phyloP scores from a whole-genome alignment of 2,113 vertebrate genomes.

The Notarius lentiginosus region DNA sequence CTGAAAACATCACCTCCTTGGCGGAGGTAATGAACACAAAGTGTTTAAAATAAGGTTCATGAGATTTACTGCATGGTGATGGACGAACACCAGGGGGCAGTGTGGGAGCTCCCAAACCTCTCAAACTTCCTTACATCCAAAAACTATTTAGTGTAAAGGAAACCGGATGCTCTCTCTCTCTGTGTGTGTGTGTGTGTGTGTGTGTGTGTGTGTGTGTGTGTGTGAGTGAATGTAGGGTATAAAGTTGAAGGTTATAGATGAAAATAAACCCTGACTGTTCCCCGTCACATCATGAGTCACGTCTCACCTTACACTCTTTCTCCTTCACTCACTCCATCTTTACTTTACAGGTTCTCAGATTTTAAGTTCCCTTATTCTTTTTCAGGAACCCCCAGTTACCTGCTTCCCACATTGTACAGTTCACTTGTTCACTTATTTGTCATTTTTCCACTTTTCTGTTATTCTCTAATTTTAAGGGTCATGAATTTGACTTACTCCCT shows the following conservation, averaged over 20 bases:
- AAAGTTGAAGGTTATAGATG: background rate
- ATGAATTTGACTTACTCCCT: background rate
- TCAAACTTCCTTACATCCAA: slow-evolving; percentile 32
- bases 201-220: background rate
- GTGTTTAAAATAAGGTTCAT: background rate
- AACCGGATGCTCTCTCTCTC: background rate
- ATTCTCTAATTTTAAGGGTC: no score
- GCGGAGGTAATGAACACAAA: no score
- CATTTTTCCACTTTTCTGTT: no score
- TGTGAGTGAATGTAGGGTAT: background rate
- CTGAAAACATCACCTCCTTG: no score
- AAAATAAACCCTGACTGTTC: background rate
- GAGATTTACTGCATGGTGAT: slow-evolving; percentile 5
- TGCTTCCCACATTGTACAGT: no score
- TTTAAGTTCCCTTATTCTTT: no score
- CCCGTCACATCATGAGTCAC: background rate
- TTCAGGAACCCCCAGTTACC: no score
- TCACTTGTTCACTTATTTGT: no score
- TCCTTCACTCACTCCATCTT: background rate
- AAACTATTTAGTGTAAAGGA: background rate
- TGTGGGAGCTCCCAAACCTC: slow-evolving; percentile 44
- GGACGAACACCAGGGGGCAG: slow-evolving; percentile 52
- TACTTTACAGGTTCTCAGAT: no score
- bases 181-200: background rate
- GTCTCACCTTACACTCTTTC: background rate